Evolutionary conservation across 2,113 vertebrate genomes (phyloP).

Genomic region (Carollia perspicillata): DNA sequence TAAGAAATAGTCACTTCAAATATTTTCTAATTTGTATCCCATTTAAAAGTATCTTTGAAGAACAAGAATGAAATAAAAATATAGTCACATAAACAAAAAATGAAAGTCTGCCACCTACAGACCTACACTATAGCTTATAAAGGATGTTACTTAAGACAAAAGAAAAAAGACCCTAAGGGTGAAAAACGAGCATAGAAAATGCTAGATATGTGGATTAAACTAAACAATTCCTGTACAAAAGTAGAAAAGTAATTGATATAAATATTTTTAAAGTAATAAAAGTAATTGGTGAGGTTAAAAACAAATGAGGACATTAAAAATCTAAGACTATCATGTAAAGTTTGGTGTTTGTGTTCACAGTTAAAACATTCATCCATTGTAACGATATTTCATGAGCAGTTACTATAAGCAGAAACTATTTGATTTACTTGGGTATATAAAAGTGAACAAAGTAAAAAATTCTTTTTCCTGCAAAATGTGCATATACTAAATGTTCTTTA

Average conservation of each 20-base stretch:
- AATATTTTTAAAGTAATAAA: neutral
- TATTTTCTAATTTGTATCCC: neutral
- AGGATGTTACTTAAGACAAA: neutral
- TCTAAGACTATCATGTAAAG: neutral
- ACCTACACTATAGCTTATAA: neutral
- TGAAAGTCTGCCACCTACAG: neutral
- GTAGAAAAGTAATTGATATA: neutral
- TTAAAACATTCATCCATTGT: neutral
- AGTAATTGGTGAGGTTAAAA: conserved; percentile 3
- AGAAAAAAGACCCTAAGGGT: neutral
- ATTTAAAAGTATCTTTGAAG: neutral
- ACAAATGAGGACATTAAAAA: neutral
- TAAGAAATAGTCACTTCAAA: neutral
- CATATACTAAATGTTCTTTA: too few relatives aligned
- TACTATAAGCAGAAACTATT: neutral
- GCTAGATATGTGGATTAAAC: neutral
- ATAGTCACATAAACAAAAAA: neutral
- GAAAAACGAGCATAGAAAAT: neutral
- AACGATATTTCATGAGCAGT: neutral
- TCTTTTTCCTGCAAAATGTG: neutral
- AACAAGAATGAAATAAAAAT: neutral
- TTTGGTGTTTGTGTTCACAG: neutral
- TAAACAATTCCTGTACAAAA: neutral
- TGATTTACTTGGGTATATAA: neutral
- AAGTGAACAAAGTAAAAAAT: neutral